phyloP scores from a whole-genome alignment of 2,888 invertebrate genomes.

The Apamea epomidion region DNA sequence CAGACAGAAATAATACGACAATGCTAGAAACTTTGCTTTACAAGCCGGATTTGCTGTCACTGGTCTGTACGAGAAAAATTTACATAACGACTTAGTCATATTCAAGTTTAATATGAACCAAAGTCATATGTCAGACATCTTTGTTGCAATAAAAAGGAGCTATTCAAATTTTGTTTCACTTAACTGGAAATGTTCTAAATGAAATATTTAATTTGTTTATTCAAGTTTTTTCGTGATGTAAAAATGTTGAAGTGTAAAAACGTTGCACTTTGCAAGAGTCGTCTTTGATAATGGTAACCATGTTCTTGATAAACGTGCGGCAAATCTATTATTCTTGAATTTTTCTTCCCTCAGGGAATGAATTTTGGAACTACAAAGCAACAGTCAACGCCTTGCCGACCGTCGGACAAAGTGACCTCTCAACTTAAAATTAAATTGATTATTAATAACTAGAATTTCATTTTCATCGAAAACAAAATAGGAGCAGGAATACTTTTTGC shows the following conservation, averaged over 20 bases:
- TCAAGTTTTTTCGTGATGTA: background rate
- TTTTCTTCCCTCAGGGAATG: background rate
- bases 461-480: background rate
- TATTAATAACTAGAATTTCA: background rate
- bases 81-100: conserved; percentile 15
- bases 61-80: conserved; percentile 5
- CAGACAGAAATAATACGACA: background rate
- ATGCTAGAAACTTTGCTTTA: conserved; percentile 11
- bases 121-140: conserved; percentile 26
- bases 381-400: background rate
- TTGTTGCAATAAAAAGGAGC: conserved; percentile 23
- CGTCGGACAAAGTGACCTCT: background rate
- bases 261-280: background rate
- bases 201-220: conserved; percentile 16
- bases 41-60: background rate
- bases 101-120: conserved; percentile 2
- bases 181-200: conserved; percentile 11
- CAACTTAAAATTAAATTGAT: background rate
- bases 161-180: background rate
- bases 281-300: background rate
- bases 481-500: background rate
- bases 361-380: background rate
- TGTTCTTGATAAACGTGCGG: background rate
- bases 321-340: background rate
- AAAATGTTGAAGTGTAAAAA: background rate